A percentile compares a stretch with the other conserved stretches of the same genome.
Evolutionary conservation across 1,140 invertebrate species (phyloP).

Genomic region (Thereuonema tuberculata): DNA sequence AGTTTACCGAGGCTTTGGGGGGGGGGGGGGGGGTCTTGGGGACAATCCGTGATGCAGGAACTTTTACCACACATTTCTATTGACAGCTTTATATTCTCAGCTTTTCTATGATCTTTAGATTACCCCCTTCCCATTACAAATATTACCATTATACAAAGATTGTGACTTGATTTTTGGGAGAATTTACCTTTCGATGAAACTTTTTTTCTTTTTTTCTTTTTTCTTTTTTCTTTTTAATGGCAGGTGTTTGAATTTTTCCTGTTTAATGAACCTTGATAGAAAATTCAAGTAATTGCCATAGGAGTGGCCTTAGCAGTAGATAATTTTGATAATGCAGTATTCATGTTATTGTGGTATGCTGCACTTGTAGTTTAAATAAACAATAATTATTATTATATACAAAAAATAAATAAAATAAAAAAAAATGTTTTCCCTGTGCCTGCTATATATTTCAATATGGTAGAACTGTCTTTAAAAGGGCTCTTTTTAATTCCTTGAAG

Average conservation of each 20-base stretch:
- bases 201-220: no score
- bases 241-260: not conserved
- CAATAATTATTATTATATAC: no score
- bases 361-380: not conserved
- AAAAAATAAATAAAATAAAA: no score
- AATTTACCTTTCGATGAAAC: slow-evolving; percentile 7
- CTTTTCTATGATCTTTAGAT: not conserved
- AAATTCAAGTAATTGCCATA: not conserved
- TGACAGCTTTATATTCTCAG: not conserved
- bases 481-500: no score
- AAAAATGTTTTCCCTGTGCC: no score
- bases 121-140: no score
- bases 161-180: slow-evolving; percentile 8
- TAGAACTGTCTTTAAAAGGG: no score
- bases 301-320: slow-evolving; percentile 4
- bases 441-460: no score
- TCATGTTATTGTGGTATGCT: no score
- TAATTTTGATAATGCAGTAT: no score
- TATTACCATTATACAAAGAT: slow-evolving; percentile 4
- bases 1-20: not conserved
- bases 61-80: not conserved
- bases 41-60: not conserved
- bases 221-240: no score
- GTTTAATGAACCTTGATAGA: not conserved
- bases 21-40: not conserved